phyloP scores from a whole-genome alignment of 2,797 vertebrate species.

The Premnoplex brunnescens region DNA sequence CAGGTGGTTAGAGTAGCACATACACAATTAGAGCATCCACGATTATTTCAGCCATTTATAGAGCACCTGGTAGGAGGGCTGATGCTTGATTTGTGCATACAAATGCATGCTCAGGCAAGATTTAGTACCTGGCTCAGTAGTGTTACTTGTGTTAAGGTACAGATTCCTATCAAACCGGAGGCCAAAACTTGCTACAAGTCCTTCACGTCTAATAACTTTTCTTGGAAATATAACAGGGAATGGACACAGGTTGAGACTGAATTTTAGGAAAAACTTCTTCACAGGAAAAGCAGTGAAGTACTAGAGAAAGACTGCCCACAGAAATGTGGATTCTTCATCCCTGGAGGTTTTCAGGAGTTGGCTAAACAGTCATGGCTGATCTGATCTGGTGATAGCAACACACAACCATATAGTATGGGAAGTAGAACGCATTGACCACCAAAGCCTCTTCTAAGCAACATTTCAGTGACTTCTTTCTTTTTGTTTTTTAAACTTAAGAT shows the following conservation, averaged over 20 bases:
- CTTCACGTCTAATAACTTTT: not conserved
- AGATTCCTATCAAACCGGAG: not conserved
- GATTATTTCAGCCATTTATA: not conserved
- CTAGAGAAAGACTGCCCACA: not conserved
- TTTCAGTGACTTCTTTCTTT: not conserved
- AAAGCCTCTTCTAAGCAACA: not conserved
- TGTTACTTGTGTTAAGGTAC: not conserved
- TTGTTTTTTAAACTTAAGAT: not conserved
- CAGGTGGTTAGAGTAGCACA: slow-evolving; percentile 18
- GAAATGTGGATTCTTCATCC: not conserved
- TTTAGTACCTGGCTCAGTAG: accelerated
- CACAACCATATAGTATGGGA: not conserved
- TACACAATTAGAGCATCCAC: not conserved
- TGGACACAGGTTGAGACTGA: not conserved
- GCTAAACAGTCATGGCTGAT: not conserved
- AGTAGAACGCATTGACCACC: not conserved
- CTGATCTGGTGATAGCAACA: not conserved
- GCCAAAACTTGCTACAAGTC: not conserved
- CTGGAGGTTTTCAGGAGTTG: not conserved
- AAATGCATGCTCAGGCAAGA: not conserved
- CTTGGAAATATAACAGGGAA: not conserved
- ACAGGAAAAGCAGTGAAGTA: not conserved
- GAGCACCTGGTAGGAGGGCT: not conserved
- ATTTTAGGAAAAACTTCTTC: not conserved
- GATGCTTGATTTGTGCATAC: not conserved